Conservation (phyloP, 1,140 invertebrate genomes). For the Atopsyche davidsoni region DNA sequence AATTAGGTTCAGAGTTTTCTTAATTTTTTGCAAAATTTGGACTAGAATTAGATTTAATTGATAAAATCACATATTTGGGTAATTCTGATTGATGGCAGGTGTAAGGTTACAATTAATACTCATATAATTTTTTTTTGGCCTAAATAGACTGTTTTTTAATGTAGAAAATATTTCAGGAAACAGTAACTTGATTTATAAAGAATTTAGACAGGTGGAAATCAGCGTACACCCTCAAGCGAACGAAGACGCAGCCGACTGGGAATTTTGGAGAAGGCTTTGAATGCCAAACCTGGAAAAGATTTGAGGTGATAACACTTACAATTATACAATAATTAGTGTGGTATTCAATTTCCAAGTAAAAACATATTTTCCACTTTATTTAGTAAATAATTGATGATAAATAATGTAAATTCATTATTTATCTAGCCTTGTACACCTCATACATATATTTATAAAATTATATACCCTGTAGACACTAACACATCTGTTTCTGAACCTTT, state of each 20-base stretch:
- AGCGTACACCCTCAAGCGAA: slow-evolving; percentile 23
- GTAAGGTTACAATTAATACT: background rate
- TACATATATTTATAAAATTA: background rate
- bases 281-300: slow-evolving; percentile 18
- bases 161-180: background rate
- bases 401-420: background rate
- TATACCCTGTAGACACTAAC: background rate
- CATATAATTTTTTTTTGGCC: background rate
- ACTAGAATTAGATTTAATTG: background rate
- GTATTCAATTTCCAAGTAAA: background rate
- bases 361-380: background rate
- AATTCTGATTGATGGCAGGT: background rate
- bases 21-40: too few relatives aligned
- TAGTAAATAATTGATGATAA: background rate
- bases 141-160: background rate
- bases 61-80: background rate
- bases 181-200: background rate
- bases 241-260: background rate
- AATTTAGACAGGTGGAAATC: background rate
- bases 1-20: too few relatives aligned
- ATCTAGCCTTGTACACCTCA: background rate
- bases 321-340: too few relatives aligned
- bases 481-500: background rate
- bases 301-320: slow-evolving; percentile 10
- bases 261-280: slow-evolving; percentile 12